phyloP scores from a whole-genome alignment of 2,888 invertebrate genomes.

The Operophtera brumata region DNA sequence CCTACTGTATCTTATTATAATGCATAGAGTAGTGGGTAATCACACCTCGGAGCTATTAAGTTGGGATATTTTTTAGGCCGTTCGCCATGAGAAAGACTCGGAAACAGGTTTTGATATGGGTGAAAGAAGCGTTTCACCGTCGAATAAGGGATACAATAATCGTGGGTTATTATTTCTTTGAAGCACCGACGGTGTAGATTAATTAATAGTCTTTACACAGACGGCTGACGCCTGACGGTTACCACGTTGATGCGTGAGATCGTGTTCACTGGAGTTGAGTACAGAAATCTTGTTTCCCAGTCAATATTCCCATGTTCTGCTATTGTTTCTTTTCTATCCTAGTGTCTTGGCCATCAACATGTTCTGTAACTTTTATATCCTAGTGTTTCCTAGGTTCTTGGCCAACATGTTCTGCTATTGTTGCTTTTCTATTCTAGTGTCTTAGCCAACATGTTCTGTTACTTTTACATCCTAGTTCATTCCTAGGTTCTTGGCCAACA shows the following conservation, averaged over 20 bases:
- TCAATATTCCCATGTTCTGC: too few relatives aligned
- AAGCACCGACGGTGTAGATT: constrained; percentile 53
- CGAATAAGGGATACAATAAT: constrained; percentile 65
- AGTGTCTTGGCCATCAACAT: too few relatives aligned
- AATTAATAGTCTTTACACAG: constrained; percentile 20
- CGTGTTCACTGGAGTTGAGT: constrained; percentile 35
- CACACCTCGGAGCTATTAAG: constrained; percentile 70
- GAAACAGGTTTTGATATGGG: constrained; percentile 65
- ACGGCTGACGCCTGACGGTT: constrained; percentile 14
- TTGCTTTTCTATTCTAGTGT: not conserved
- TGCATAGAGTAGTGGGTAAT: constrained; percentile 65
- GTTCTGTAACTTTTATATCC: not conserved
- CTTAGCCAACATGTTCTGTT: not conserved
- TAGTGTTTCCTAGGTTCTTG: too few relatives aligned
- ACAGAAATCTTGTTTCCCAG: not conserved
- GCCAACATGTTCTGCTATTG: too few relatives aligned
- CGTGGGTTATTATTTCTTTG: constrained; percentile 74
- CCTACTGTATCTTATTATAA: constrained; percentile 31
- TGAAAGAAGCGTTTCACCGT: constrained; percentile 62
- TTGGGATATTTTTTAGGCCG: constrained; percentile 65
- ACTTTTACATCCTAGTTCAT: too few relatives aligned
- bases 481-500: too few relatives aligned
- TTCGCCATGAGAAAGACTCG: constrained; percentile 59
- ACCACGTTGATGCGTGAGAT: constrained; percentile 32
- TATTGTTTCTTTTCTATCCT: constrained; percentile 1